Evolutionary conservation across 2,888 invertebrate genomes (phyloP).

Genomic region (Drosophila paranaensis): DNA sequence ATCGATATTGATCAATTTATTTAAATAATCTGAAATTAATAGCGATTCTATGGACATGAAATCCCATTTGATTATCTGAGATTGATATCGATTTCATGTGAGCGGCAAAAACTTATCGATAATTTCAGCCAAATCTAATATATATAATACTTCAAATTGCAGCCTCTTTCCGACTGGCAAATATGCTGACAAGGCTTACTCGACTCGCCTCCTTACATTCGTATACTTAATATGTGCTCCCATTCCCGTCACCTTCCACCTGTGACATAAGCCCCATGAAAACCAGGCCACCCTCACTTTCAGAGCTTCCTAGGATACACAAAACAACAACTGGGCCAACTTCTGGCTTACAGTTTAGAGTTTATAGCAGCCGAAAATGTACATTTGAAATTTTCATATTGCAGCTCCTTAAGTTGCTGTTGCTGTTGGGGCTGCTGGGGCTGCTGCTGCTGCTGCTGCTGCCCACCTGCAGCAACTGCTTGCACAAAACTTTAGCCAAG

Average conservation of each 20-base stretch:
- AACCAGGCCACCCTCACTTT: background rate
- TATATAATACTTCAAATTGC: too few species aligned
- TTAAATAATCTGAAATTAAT: too few species aligned
- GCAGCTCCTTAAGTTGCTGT: constrained; percentile 19
- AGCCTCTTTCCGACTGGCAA: too few species aligned
- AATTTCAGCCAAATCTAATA: too few species aligned
- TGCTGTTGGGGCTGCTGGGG: background rate
- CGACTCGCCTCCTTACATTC: too few species aligned
- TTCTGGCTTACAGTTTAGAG: constrained; percentile 49
- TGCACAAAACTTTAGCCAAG: constrained; percentile 44
- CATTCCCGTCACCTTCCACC: background rate
- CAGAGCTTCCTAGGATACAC: background rate
- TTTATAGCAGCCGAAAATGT: constrained; percentile 56
- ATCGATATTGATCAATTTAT: too few species aligned
- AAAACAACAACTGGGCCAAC: constrained; percentile 47
- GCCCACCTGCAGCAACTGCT: constrained; percentile 23
- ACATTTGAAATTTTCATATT: constrained; percentile 50
- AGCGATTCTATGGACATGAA: too few species aligned
- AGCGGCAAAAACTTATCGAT: background rate
- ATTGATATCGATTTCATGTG: too few species aligned
- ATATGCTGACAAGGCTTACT: too few species aligned
- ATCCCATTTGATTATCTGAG: too few species aligned
- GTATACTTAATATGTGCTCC: too few species aligned
- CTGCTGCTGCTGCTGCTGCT: background rate
- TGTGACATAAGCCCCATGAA: background rate